Percentiles rank a stretch among this genome's conserved stretches.
Conservation (phyloP, 2,888 invertebrate genomes). For the Lampropteryx suffumata region DNA sequence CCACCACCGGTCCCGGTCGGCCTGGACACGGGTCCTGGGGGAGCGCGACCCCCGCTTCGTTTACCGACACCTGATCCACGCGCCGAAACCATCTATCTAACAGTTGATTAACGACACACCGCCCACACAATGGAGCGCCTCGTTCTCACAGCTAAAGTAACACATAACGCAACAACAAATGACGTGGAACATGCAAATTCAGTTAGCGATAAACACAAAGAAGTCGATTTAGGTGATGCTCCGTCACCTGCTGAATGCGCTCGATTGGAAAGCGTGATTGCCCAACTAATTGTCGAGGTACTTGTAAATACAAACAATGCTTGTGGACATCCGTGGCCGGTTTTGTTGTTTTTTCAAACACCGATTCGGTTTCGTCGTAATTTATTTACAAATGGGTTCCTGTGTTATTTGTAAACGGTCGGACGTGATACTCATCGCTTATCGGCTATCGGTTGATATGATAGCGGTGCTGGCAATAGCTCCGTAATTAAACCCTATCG, state of each 20-base stretch:
- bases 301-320: constrained; percentile 69
- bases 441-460: constrained; percentile 45
- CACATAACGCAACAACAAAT: constrained; percentile 25
- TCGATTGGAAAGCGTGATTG: constrained; percentile 59
- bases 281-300: constrained; percentile 66
- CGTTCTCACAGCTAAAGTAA: constrained; percentile 45
- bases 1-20: constrained; percentile 55
- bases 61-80: constrained; percentile 65
- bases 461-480: constrained; percentile 38
- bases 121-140: constrained; percentile 37
- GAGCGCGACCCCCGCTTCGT: constrained; percentile 56
- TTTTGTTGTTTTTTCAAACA: constrained; percentile 53
- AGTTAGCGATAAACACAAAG: constrained; percentile 56
- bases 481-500: constrained; percentile 36
- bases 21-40: constrained; percentile 49
- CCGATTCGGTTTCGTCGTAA: constrained; percentile 50
- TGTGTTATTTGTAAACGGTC: constrained; percentile 47
- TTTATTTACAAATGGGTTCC: constrained; percentile 57
- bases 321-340: constrained; percentile 55
- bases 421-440: constrained; percentile 41
- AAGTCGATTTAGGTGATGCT: constrained; percentile 53
- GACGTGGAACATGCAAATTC: constrained; percentile 51
- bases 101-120: constrained; percentile 43
- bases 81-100: constrained; percentile 41
- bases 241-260: constrained; percentile 62